Base-by-base conservation (phyloP, 2,797 vertebrate genomes). In the Knipowitschia caucasica region DNA sequence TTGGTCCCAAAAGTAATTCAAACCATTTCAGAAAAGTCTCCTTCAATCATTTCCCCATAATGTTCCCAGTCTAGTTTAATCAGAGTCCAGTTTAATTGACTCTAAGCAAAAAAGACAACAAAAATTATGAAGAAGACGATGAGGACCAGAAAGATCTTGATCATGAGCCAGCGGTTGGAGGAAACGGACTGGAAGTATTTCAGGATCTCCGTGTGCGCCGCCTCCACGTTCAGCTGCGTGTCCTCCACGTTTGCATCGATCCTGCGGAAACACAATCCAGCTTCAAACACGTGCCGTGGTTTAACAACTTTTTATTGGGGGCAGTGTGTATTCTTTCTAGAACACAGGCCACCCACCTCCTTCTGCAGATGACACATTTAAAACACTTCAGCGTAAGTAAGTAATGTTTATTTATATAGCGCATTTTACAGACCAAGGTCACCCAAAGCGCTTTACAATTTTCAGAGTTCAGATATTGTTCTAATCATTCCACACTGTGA, bases 111-210 rank as follows among this genome's bases (percentile, higher is more conserved):
- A 86, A 98, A 98, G 62, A 98, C 94, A n/a, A 98, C 95, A 34
- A 98, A 98, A 80, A 98, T 82, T 78, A 98, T 93, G 88, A 98
- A 98, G 88, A 98, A 98, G 72, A 98, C 29, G 25, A 96, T 81
- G 56, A 98, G 94, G 71, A 98, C 93, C 9, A 98, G 93, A 87
- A 98, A 98, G 74, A 98, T 95, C 89, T 98, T 98, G 71, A 97
- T 91, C 94, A 98, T 94, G 42, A 98, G 92, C 95, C 95, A 98
- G 56, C 95, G 94, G 73, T 98, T 97, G 81, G 94, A 96, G 14
- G 95, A 95, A 44, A 98, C 94, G 0, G 95, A 98, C 88, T 98
- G 95, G 85, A 98, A 98, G 71, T 98, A 98, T 56, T 97, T 97
- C 64, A 98, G 92, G 78, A 98, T 97, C 85, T 98, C 95, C 0